Conservation (phyloP, 2,888 invertebrate species). For the Blera fallax region DNA sequence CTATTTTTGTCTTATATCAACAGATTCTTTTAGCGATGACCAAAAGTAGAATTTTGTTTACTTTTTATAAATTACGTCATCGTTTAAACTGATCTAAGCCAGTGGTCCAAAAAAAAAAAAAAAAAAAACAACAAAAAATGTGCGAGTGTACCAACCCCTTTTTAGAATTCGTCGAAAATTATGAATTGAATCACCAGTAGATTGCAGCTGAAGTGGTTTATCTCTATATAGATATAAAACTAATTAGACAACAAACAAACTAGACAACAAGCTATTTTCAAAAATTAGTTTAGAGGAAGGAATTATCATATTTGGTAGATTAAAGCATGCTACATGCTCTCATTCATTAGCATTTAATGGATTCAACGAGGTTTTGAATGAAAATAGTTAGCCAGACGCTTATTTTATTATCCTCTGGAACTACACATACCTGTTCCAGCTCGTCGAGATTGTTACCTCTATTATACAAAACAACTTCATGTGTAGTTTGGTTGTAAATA, state of each 20-base stretch:
- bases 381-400: no score
- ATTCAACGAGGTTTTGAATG: no score
- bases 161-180: background rate
- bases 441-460: no score
- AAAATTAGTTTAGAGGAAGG: no score
- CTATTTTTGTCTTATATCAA: background rate
- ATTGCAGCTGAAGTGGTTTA: background rate
- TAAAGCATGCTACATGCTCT: no score
- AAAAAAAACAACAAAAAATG: background rate
- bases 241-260: background rate
- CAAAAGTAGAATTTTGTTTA: background rate
- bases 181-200: background rate
- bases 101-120: background rate
- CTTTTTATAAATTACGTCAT: constrained; percentile 15
- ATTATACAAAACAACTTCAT: no score
- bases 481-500: no score
- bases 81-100: background rate
- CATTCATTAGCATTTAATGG: no score
- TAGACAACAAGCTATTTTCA: background rate
- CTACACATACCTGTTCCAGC: no score
- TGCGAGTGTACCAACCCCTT: background rate
- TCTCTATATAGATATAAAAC: background rate
- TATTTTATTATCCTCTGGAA: no score
- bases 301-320: no score
- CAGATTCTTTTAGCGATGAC: background rate